Conservation (phyloP, 92 coral and sea anemone species). For the Palythoa caribaeorum region DNA sequence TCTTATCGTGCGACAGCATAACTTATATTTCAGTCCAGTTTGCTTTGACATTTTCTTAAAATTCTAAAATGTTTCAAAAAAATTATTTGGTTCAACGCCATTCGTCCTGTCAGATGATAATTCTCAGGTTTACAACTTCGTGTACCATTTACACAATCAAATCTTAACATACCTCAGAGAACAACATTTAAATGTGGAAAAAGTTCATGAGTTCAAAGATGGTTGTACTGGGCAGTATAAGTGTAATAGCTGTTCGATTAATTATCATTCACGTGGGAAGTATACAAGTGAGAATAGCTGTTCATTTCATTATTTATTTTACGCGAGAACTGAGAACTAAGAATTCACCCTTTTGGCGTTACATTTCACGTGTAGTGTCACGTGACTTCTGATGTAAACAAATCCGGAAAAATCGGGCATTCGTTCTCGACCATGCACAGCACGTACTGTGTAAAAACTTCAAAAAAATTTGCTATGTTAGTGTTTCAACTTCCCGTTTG, state of each 20-base stretch:
- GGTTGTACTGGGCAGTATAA: constrained; percentile 19
- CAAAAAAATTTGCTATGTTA: background rate
- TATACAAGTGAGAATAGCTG: too few species aligned
- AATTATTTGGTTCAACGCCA: too few species aligned
- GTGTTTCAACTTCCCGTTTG: constrained; percentile 7
- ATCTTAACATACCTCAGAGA: constrained; percentile 14
- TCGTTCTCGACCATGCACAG: constrained; percentile 6
- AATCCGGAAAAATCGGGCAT: constrained; percentile 11
- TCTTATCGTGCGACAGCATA: too few species aligned
- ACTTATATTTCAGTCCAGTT: too few species aligned
- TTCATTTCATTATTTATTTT: too few species aligned
- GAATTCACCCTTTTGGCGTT: constrained; percentile 3
- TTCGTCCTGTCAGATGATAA: background rate
- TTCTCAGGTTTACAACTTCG: constrained; percentile 17
- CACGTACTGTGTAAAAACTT: background rate
- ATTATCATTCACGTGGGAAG: too few species aligned
- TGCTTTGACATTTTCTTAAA: too few species aligned
- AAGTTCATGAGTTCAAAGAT: constrained; percentile 20
- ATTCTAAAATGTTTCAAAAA: too few species aligned
- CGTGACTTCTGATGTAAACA: constrained; percentile 34
- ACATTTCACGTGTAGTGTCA: constrained; percentile 12
- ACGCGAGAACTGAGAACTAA: too few species aligned
- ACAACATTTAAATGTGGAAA: constrained; percentile 20
- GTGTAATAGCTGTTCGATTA: too few species aligned
- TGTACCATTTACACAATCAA: constrained; percentile 15